Evolutionary conservation across 2,797 vertebrate genomes (phyloP), one percentile per base, ranked within the genome.

Genomic region (Ctenochaetus hawaiiensis): DNA sequence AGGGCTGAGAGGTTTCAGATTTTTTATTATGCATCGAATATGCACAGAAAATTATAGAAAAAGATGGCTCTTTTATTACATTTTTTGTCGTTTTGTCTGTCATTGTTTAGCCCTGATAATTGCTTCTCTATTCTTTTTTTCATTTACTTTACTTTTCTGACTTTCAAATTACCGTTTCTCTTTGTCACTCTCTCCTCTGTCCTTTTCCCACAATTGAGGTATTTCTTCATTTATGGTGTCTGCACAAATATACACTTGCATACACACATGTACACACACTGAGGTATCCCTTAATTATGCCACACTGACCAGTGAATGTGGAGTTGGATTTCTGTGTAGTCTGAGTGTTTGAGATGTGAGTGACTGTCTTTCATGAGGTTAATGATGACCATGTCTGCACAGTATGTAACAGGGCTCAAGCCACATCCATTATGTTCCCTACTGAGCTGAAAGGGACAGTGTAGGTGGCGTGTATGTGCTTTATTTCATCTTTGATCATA

Each of bases 341-440:
- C 52, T 68, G 61, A 70, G 81, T 58, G 59, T 52, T 61, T 69
- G 52, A 75, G 72, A 72, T 67, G 59, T 76, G 0, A 8, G 22
- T 41, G 44, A 54, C n/a, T 20, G 60, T 82, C 65, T 85, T 89
- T 88, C 77, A 90, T 89, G 78, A 80, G 14, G 58, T 72, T 86
- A 87, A 92, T 87, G 81, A 90, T 88, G 81, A 53, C 84, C 85
- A 73, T 41, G 75, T 73, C 67, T 78, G 76, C 79, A 51, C 67
- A 54, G 77, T 54, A 72, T 62, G 64, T 58, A 78, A 72, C 64
- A 57, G 66, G 77, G 73, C 80, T 69, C 75, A 66, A 80, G 83
- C 77, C 77, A 39, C 67, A 77, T 74, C 53, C 49, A 70, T 63
- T 37, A 43, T 72, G 77, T 67, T 78, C 53, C 78, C 85, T 16